A percentile compares a stretch with the other conserved stretches of the same genome.
Conservation (phyloP, 2,113 vertebrate species). For the Myrmophylax atrothorax region DNA sequence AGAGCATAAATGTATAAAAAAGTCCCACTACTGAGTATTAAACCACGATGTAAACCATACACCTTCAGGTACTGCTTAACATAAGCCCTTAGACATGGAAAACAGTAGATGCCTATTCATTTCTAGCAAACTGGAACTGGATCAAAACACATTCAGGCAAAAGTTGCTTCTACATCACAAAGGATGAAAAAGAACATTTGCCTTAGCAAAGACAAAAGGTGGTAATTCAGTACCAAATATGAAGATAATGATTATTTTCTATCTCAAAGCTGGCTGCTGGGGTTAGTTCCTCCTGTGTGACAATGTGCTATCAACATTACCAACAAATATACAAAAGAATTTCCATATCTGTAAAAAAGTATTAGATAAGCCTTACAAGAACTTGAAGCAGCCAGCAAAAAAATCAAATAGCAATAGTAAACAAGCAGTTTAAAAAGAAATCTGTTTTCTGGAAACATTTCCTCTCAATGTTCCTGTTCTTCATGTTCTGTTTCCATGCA, state of each 20-base stretch:
- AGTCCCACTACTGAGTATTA: background rate
- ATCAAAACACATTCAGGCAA: background rate
- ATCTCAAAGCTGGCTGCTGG: background rate
- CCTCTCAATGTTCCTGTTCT: background rate
- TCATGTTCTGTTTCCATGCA: background rate
- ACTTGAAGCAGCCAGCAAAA: background rate
- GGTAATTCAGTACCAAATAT: background rate
- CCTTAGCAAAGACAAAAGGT: background rate
- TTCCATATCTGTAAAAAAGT: background rate
- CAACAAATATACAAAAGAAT: background rate
- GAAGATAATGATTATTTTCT: background rate
- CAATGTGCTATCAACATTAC: background rate
- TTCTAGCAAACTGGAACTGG: background rate
- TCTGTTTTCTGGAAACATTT: conserved; percentile 2
- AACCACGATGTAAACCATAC: background rate
- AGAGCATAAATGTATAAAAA: background rate
- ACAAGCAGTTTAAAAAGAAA: background rate
- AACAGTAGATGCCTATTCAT: background rate
- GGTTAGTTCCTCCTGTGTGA: background rate
- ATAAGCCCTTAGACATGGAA: background rate
- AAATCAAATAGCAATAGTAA: background rate
- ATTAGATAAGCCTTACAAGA: background rate
- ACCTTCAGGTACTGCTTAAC: background rate
- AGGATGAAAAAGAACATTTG: background rate
- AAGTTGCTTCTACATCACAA: background rate